Percentiles rank a stretch among this genome's conserved stretches.
Conservation (phyloP, 2,797 vertebrate species). For the Bradypodion ventrale region DNA sequence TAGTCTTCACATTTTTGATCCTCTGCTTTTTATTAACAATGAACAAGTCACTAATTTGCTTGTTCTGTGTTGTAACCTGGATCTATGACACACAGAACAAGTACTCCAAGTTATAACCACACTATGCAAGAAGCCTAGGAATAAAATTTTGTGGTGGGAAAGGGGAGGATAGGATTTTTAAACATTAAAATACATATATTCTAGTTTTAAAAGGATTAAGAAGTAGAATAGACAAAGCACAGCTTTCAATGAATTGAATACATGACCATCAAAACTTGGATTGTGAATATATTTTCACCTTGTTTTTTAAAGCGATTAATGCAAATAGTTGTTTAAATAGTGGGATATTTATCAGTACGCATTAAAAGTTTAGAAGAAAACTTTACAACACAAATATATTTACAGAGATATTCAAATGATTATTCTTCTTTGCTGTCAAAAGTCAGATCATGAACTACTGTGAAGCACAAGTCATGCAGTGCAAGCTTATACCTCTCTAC, state of each 20-base stretch:
- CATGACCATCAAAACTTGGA: slow-evolving; percentile 27
- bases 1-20: neutral
- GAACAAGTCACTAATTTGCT: neutral
- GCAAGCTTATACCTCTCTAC: neutral
- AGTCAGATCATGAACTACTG: neutral
- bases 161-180: neutral
- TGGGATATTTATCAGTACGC: slow-evolving; percentile 41
- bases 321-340: slow-evolving; percentile 55
- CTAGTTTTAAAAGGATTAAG: neutral
- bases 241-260: slow-evolving; percentile 39
- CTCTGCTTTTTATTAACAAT: neutral
- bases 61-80: neutral
- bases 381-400: slow-evolving; percentile 8
- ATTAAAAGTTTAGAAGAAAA: slow-evolving; percentile 30
- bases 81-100: neutral
- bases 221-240: neutral
- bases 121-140: neutral
- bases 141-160: neutral
- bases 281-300: slow-evolving; percentile 49
- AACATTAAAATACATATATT: neutral
- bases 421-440: neutral
- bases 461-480: neutral
- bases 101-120: neutral
- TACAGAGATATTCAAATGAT: neutral
- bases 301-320: slow-evolving; percentile 58